Percentiles rank a stretch among this genome's conserved stretches.
phyloP scores from a whole-genome alignment of 2,113 vertebrate species.

The Philantomba maxwellii region DNA sequence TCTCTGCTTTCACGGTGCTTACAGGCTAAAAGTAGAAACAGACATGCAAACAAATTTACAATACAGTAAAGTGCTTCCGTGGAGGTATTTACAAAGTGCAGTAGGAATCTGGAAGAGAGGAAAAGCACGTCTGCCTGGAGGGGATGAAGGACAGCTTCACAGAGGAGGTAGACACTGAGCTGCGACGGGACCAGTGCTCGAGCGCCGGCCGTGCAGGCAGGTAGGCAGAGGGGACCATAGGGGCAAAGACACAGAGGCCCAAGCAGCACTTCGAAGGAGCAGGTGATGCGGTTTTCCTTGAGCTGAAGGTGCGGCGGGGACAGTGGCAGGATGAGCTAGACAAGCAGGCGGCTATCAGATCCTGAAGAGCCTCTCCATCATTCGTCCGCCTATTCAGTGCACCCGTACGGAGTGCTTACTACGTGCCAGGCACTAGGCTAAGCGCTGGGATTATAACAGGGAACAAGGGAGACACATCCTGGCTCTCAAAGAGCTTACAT shows the following conservation, averaged over 20 bases:
- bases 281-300: neutral
- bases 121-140: neutral
- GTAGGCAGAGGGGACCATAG: neutral
- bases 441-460: neutral
- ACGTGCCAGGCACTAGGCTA: neutral
- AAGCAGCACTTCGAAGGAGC: neutral
- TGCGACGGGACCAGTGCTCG: neutral
- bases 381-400: neutral
- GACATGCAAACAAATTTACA: slow-evolving; percentile 49
- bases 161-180: slow-evolving; percentile 34
- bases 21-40: slow-evolving; percentile 44
- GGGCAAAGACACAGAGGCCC: neutral
- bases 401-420: neutral
- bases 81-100: slow-evolving; percentile 60
- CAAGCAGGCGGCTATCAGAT: neutral
- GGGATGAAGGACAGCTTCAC: neutral
- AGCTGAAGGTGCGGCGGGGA: neutral
- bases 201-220: neutral
- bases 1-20: slow-evolving; percentile 23
- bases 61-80: slow-evolving; percentile 51
- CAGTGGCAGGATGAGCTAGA: neutral
- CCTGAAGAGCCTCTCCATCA: neutral
- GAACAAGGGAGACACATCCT: slow-evolving; percentile 11
- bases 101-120: neutral
- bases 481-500: slow-evolving; percentile 57